Percentiles rank a stretch among this genome's conserved stretches.
These are phyloP conservation scores for Leptopilina clavipes DNA, from an alignment of 1,140 invertebrate genomes.

Conservation along the genomic window DNA sequence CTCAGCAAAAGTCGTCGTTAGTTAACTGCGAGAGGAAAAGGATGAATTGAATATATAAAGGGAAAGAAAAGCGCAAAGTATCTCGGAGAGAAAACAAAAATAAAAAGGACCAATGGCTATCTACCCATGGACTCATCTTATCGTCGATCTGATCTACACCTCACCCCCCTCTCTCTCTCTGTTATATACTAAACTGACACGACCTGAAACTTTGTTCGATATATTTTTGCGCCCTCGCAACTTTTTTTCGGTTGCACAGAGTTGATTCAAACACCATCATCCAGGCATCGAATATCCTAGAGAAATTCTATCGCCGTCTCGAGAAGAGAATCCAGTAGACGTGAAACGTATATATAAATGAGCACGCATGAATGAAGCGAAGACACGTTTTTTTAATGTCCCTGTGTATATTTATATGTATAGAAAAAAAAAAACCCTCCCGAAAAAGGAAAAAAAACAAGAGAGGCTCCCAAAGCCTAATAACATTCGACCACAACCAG, in stretches of 20 bases:
- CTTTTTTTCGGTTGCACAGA: neutral
- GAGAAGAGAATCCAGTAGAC: neutral
- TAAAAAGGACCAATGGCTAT: constrained; percentile 61
- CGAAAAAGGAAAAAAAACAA: neutral
- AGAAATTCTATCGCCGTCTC: constrained; percentile 17
- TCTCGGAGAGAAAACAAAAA: neutral
- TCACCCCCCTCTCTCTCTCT: constrained; percentile 44
- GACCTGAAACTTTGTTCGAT: constrained; percentile 50
- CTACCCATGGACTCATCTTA: constrained; percentile 67
- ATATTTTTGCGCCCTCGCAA: constrained; percentile 36
- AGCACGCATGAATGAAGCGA: constrained; percentile 14
- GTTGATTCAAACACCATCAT: neutral
- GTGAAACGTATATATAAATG: neutral
- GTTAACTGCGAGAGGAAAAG: neutral
- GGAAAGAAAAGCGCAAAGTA: neutral
- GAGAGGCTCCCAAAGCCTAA: neutral
- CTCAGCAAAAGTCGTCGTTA: no score
- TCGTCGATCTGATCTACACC: constrained; percentile 62
- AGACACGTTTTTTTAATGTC: constrained; percentile 25
- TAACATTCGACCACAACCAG: constrained; percentile 27
- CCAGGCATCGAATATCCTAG: neutral
- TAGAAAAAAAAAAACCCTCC: no score
- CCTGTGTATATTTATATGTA: neutral
- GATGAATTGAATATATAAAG: neutral
- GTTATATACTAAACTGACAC: constrained; percentile 61